Evolutionary conservation across 2,888 invertebrate genomes (phyloP), one percentile per base, ranked within the genome.

Genomic region (Magallana nippona): DNA sequence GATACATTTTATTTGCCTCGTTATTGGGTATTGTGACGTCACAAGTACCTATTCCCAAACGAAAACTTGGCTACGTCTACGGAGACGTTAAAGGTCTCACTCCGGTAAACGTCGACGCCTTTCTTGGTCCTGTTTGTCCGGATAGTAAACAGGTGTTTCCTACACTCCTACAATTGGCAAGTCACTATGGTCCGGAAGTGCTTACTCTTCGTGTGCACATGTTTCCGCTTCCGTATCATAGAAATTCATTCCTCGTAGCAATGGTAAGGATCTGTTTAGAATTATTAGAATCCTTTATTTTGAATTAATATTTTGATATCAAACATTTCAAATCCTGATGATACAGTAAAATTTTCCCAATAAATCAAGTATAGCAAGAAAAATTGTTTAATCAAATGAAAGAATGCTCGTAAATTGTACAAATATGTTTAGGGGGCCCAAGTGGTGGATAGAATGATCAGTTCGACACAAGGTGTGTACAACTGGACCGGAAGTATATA

Each of bases 211-310:
- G 86, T 2, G 78, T 91, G 1, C 91, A 93, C 57, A 87, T 91
- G 83, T 92, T 93, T 81, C 91, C 92, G 5, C 88, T 93, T 55
- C 92, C 93, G 0, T 93, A 91, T 88, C 93, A 93, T 83, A 88
- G 91, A 32, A 91, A 91, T 82, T 87, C 91, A 10, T 92, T 90
- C 83, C 83, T 89, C 1, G 89, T 90, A 10, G 90, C 91, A 10
- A 91, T 90, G 85, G 92, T 91, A 86, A 87, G 89, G 17, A 17
- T 78, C 1, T 19, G n/a, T 77, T 19, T 11, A 32, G 3, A 5
- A 77, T 77, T 19, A 32, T 22, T 15, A 3, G 13, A 32, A 27
- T 32, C 17, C 15, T 19, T 22, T 32, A 71, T 17, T 71, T 10
- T 71, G 10, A n/a, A 10, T n/a, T 19, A 10, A 22, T 22, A n/a